Evolutionary conservation across 1,140 invertebrate genomes (phyloP), one percentile per base, ranked within the genome.

Genomic region (Diuraphis noxia): DNA sequence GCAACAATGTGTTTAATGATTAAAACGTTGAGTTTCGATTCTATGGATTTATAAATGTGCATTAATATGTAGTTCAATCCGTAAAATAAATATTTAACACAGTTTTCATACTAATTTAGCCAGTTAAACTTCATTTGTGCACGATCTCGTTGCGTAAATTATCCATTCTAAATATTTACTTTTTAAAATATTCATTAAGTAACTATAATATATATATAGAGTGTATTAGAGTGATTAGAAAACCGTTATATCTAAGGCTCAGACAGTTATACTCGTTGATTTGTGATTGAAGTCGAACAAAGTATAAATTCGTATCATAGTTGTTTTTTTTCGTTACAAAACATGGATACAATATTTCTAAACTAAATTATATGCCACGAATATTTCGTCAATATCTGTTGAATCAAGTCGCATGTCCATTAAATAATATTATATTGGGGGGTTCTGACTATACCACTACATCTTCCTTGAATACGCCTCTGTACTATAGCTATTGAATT

Each of bases 351-450:
- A 30, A 72, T 85, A 84, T 23, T 10, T 6, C 9, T 2, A 63
- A 87, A 88, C 5, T 0, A 88, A 63, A 63, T 36, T 49, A 63
- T 88, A 25, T 52, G 38, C 34, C n/a, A n/a, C n/a, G 13, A 40
- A 40, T 88, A 88, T 88, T 88, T 88, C 2, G 36, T 88, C 49
- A 56, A 88, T 88, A 63, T 63, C 52, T 40, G 86, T 63, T 63
- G 86, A 56, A 56, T 88, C 86, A 8, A 46, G 34, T 63, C 23
- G 86, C 86, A 34, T 56, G 52, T 63, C 52, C 13, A n/a, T n/a
- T n/a, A n/a, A n/a, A n/a, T n/a, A n/a, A n/a, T n/a, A n/a, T n/a
- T n/a, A n/a, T n/a, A n/a, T n/a, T 3, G 13, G 17, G 3, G 0
- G 1, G 13, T n/a, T n/a, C n/a, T n/a, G 4, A n/a, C 30, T n/a